Evolutionary conservation across 2,888 invertebrate genomes (phyloP).

Genomic region (Ceramica pisi): DNA sequence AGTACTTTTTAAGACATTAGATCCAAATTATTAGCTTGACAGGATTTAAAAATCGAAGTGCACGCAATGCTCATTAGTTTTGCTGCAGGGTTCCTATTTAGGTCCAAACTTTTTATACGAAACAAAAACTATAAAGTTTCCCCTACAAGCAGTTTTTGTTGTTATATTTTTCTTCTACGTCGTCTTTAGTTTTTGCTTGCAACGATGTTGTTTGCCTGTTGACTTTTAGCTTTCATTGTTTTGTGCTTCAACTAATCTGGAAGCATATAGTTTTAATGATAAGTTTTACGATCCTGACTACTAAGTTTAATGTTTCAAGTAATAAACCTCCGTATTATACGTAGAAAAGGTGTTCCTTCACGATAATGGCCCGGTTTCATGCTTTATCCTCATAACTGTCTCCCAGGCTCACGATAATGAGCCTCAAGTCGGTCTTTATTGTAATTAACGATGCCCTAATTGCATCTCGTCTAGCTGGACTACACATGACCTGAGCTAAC

Average conservation of each 20-base stretch:
- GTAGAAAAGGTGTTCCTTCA: slow-evolving; percentile 20
- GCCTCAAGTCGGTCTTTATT: slow-evolving; percentile 66
- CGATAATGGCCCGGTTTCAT: slow-evolving; percentile 40
- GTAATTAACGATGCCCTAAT: slow-evolving; percentile 76
- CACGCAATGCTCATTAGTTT: slow-evolving; percentile 28
- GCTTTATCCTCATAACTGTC: slow-evolving; percentile 59
- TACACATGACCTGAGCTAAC: slow-evolving; percentile 42
- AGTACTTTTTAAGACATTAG: slow-evolving; percentile 13
- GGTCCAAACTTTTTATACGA: slow-evolving; percentile 20
- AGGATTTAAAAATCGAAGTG: slow-evolving; percentile 1
- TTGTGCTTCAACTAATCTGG: slow-evolving; percentile 2
- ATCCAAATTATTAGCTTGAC: slow-evolving; percentile 14
- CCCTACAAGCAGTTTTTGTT: slow-evolving; percentile 9
- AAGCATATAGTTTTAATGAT: neutral
- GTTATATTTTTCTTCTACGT: slow-evolving; percentile 3
- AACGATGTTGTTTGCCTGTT: neutral
- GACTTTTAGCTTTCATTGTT: slow-evolving; percentile 10
- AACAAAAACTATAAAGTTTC: slow-evolving; percentile 17
- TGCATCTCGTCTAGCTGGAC: slow-evolving; percentile 61
- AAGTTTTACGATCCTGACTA: slow-evolving; percentile 2
- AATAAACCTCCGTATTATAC: slow-evolving; percentile 8
- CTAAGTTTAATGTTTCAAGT: slow-evolving; percentile 13
- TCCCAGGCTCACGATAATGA: slow-evolving; percentile 70
- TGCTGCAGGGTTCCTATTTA: slow-evolving; percentile 34
- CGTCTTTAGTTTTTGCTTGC: slow-evolving; percentile 6